Conservation (phyloP, 1,140 invertebrate species). For the Papilio glaucus region DNA sequence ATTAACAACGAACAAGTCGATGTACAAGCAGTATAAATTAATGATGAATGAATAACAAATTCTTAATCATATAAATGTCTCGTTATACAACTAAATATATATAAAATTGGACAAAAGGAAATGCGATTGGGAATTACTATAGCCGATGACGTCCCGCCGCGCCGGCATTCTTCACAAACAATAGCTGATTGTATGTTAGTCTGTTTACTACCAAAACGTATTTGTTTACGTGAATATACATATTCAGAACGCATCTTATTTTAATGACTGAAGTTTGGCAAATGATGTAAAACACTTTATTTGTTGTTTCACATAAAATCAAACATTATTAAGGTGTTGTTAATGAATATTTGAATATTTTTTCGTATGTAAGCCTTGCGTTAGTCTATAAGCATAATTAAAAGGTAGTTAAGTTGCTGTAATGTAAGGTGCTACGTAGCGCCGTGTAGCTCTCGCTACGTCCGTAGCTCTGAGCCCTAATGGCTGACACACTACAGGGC, state of each 20-base stretch:
- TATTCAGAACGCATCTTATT: neutral
- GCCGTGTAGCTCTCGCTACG: slow-evolving; percentile 30
- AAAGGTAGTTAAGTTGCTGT: neutral
- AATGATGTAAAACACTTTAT: slow-evolving; percentile 1
- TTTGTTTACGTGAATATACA: slow-evolving; percentile 31
- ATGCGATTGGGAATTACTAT: slow-evolving; percentile 12
- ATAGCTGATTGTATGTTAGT: slow-evolving; percentile 39
- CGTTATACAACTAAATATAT: neutral
- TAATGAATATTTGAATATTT: neutral
- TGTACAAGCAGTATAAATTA: neutral
- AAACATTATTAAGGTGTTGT: neutral
- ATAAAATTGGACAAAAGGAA: slow-evolving; percentile 2
- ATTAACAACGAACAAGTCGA: neutral
- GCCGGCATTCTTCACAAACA: slow-evolving; percentile 39
- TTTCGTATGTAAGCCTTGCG: neutral
- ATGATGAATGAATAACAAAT: neutral
- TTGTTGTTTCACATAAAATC: neutral
- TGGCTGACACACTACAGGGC: neutral
- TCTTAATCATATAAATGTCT: neutral
- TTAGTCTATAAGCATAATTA: neutral
- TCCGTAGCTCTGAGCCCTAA: slow-evolving; percentile 16
- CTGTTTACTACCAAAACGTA: slow-evolving; percentile 28
- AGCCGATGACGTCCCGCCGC: neutral
- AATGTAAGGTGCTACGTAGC: slow-evolving; percentile 13
- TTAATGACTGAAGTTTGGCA: slow-evolving; percentile 19